These are phyloP conservation scores for Hydroisotoma schaefferi DNA, from an alignment of 2,888 invertebrate genomes.

Conservation along the genomic window DNA sequence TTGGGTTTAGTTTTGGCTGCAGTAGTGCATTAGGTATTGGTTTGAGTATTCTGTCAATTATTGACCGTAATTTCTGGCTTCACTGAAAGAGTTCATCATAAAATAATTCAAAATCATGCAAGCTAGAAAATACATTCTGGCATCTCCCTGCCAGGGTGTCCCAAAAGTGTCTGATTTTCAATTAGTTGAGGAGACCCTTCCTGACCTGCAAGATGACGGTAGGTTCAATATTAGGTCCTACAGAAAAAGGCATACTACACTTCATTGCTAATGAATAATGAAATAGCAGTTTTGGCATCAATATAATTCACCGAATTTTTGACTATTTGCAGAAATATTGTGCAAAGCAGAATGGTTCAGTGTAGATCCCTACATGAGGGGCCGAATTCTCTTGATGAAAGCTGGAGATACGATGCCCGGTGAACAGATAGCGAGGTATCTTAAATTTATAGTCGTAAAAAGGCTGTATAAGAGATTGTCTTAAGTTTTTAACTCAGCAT, in stretches of 20 bases:
- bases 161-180: conserved; percentile 7
- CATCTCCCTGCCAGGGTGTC: background rate
- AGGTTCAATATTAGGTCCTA: background rate
- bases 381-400: background rate
- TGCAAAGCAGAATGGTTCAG: background rate
- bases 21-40: too few relatives aligned
- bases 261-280: background rate
- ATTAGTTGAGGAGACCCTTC: conserved; percentile 7
- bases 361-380: background rate
- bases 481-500: background rate
- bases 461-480: background rate
- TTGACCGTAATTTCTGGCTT: too few relatives aligned
- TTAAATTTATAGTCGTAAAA: background rate
- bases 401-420: background rate
- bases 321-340: background rate
- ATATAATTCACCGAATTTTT: too few relatives aligned
- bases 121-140: background rate
- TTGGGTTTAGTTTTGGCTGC: too few relatives aligned
- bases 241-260: background rate
- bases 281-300: too few relatives aligned
- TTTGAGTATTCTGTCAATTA: too few relatives aligned
- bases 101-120: too few relatives aligned
- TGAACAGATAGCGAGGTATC: background rate
- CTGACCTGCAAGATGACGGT: background rate
- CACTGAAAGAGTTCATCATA: too few relatives aligned